Conservation (phyloP, 2,113 vertebrate genomes). For the Amphilophus citrinellus region DNA sequence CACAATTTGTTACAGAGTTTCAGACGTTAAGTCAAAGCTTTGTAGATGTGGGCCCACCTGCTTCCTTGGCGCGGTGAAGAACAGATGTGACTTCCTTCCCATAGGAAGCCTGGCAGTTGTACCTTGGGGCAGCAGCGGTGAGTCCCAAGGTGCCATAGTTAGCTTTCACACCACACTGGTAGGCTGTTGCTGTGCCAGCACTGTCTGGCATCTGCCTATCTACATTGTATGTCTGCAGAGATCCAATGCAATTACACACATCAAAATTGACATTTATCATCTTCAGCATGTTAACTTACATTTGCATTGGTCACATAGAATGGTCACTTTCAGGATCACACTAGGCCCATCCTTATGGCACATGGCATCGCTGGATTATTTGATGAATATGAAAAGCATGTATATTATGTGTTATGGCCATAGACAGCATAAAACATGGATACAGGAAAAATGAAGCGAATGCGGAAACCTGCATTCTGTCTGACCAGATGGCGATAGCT, state of each 20-base stretch:
- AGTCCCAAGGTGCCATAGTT: slow-evolving; percentile 85
- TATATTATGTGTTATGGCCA: not conserved
- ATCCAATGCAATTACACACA: slow-evolving; percentile 3
- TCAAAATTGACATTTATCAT: not conserved
- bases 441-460: not conserved
- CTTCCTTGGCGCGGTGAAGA: slow-evolving; percentile 79
- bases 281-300: not conserved
- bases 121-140: slow-evolving; percentile 67
- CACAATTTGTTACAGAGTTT: not conserved
- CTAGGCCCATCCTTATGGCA: accelerated
- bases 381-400: not conserved
- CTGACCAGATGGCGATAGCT: not conserved
- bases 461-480: not conserved
- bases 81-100: slow-evolving; percentile 83
- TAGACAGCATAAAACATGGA: not conserved
- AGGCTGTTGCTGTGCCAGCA: slow-evolving; percentile 85
- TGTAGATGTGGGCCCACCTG: slow-evolving; percentile 67
- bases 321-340: not conserved
- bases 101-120: slow-evolving; percentile 59
- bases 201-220: slow-evolving; percentile 87
- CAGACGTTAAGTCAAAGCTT: not conserved
- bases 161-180: slow-evolving; percentile 85
- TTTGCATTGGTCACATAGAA: not conserved
- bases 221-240: slow-evolving; percentile 82
- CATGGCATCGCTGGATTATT: not conserved